phyloP scores from a whole-genome alignment of 2,113 vertebrate species.

The Barbus barbus region DNA sequence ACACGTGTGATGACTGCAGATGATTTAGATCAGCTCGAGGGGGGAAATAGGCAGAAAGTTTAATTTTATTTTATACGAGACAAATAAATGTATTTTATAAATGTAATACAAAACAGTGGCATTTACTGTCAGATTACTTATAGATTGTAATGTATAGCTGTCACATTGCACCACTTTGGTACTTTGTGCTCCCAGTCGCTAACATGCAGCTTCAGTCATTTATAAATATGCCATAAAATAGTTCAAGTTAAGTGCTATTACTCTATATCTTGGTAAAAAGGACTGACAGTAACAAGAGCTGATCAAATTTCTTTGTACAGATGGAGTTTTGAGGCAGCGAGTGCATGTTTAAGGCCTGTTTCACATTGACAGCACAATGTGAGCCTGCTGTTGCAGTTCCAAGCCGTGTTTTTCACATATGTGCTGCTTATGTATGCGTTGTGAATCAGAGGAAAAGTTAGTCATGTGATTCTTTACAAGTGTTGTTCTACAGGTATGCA shows the following conservation, averaged over 20 bases:
- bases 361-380: not conserved
- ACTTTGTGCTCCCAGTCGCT: conserved; percentile 7
- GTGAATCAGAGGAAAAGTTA: conserved; percentile 46
- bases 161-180: not conserved
- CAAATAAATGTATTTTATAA: conserved; percentile 26
- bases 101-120: not conserved
- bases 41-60: conserved; percentile 9
- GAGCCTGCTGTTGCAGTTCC: conserved; percentile 18
- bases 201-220: conserved; percentile 26
- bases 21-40: not conserved
- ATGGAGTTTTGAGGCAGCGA: not conserved
- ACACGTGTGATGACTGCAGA: conserved; percentile 16
- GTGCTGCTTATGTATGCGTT: not conserved
- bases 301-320: conserved; percentile 3
- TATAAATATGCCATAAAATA: conserved; percentile 9
- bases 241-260: conserved; percentile 15
- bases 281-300: conserved; percentile 20
- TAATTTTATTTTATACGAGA: not conserved
- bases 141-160: conserved; percentile 5
- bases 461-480: conserved; percentile 12
- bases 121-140: conserved; percentile 14
- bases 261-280: conserved; percentile 20
- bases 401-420: conserved; percentile 25
- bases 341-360: not conserved
- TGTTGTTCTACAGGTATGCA: conserved; percentile 40